Percentiles rank a stretch among this genome's conserved stretches.
These are phyloP conservation scores for Mya arenaria DNA, from an alignment of 1,140 invertebrate species.

Conservation along the genomic window DNA sequence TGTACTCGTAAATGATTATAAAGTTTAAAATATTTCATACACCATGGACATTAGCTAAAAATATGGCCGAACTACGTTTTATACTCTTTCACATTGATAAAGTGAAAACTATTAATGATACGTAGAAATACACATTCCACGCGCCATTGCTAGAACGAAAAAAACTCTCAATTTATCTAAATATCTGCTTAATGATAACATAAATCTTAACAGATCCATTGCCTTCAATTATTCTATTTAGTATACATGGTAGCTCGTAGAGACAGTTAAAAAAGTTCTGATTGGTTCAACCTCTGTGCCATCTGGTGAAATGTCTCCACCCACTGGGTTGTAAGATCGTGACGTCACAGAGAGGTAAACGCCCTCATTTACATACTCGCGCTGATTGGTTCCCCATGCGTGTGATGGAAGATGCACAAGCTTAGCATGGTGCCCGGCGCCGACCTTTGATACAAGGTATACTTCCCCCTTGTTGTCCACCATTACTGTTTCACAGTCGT, in stretches of 20 bases:
- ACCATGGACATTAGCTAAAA: neutral
- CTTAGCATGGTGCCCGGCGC: slow-evolving; percentile 38
- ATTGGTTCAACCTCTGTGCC: slow-evolving; percentile 57
- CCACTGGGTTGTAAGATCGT: slow-evolving; percentile 53
- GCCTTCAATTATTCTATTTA: too few species aligned
- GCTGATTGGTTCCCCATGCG: slow-evolving; percentile 59
- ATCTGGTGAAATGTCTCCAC: slow-evolving; percentile 68
- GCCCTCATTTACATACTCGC: slow-evolving; percentile 38
- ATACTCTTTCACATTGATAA: neutral
- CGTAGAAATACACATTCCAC: neutral
- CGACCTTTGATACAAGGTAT: slow-evolving; percentile 68
- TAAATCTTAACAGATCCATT: neutral
- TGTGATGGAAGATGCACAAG: slow-evolving; percentile 60
- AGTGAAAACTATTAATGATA: neutral
- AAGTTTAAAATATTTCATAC: neutral
- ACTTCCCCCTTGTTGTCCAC: slow-evolving; percentile 63
- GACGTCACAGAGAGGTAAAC: slow-evolving; percentile 50
- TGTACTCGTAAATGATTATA: neutral
- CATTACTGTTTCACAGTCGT: slow-evolving; percentile 69
- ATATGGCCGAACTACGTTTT: neutral
- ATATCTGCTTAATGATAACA: neutral
- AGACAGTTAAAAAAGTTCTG: too few species aligned
- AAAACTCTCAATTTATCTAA: neutral
- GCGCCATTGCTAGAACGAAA: neutral
- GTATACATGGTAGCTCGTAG: neutral